Conservation (phyloP, 2,113 vertebrate species). For the Apodemus speciosus region DNA sequence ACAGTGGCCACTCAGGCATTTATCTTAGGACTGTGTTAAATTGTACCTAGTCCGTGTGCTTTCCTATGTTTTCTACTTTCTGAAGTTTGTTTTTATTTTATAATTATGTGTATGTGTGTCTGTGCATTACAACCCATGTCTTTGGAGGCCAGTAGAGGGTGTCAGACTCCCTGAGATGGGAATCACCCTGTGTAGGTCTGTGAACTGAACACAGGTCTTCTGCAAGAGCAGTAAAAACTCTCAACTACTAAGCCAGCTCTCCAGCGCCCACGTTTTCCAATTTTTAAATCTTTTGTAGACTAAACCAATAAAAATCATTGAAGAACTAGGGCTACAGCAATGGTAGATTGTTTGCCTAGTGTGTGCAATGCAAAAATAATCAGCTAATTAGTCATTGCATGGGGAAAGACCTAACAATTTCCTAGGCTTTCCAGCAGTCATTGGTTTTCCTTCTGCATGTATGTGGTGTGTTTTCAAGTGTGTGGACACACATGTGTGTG, state of each 20-base stretch:
- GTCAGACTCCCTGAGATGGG: not conserved
- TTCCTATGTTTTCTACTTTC: not conserved
- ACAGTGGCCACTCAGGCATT: not conserved
- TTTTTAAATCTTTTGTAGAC: not conserved
- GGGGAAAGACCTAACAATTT: not conserved
- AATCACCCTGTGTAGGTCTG: not conserved
- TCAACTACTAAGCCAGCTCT: not conserved
- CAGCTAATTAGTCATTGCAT: not conserved
- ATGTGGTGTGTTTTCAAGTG: not conserved
- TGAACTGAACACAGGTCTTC: not conserved
- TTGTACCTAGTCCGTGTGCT: not conserved
- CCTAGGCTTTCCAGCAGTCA: not conserved
- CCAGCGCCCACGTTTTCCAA: not conserved
- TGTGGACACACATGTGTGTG: not conserved
- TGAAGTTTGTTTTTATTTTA: not conserved
- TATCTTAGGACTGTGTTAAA: not conserved
- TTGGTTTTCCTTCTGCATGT: not conserved
- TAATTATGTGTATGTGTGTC: not conserved
- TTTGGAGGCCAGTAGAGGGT: not conserved
- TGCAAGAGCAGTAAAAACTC: not conserved
- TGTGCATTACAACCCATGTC: not conserved
- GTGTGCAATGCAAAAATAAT: not conserved
- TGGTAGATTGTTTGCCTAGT: not conserved
- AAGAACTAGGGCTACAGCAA: not conserved
- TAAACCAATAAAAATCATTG: not conserved